Base-by-base conservation (phyloP, 1,140 invertebrate genomes). In the Macrotrachela quadricornifera region DNA sequence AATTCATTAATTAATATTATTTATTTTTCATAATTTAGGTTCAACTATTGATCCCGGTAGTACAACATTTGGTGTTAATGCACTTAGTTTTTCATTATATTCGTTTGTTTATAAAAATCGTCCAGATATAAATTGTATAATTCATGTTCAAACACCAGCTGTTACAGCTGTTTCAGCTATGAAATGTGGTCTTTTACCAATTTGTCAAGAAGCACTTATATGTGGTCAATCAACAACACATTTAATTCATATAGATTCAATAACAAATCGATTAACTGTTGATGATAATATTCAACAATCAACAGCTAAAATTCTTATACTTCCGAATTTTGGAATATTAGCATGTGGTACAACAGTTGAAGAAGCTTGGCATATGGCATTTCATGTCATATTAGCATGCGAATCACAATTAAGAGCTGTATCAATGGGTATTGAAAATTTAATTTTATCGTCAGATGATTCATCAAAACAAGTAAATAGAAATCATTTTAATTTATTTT, bases 341-440 rank as follows among this genome's bases (percentile, higher is more conserved):
- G 90, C 85, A 66, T 94, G 90, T 73, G 94, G 91, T 44, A 83
- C 84, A 61, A 85, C 85, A 4, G 78, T 97, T 44, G 91, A 96
- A 72, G 92, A 99, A 72, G 88, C 91, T 10, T 92, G 91, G 71
- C 82, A 77, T 71, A 81, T 85, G 64, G 80, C 86, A 41, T 80
- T 79, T 60, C 82, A 83, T 68, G 76, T 78, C 46, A 79, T 88
- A 51, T 69, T 80, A 53, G 86, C 88, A 13, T 88, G 85, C 66
- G 85, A 91, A 70, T 81, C 82, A 49, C 80, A 81, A 51, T 36
- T 49, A 37, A 36, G 44, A 10, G 42, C 48, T 14, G n/a, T 55
- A 37, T 47, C 42, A 16, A 50, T 56, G n/a, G 51, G 56, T 36
- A 16, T 55, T n/a, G 54, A 57, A 39, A 47, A 56, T 13, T 49